phyloP scores from a whole-genome alignment of 2,888 invertebrate species.

The Sinohyriopsis cumingii region DNA sequence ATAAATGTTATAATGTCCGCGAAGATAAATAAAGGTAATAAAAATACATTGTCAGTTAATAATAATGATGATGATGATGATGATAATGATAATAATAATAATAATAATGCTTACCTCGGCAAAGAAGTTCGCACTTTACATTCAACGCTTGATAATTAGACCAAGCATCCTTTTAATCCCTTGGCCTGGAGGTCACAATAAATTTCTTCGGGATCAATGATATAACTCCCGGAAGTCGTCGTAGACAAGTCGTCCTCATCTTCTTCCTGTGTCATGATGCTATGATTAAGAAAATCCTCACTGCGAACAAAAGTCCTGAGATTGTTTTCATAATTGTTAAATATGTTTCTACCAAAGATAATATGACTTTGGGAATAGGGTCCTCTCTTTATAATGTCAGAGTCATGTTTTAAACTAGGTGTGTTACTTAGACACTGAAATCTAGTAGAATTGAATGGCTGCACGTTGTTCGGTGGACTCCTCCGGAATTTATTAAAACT shows the following conservation, averaged over 20 bases:
- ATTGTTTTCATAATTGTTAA: constrained; percentile 19
- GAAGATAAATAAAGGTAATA: too few species aligned
- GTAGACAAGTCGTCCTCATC: constrained; percentile 48
- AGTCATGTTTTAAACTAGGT: constrained; percentile 6
- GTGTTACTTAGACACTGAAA: too few species aligned
- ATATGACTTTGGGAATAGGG: constrained; percentile 24
- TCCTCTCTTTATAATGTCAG: constrained; percentile 12
- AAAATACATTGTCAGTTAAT: too few species aligned
- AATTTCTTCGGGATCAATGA: constrained; percentile 44
- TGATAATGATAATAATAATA: too few species aligned
- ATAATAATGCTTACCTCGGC: too few species aligned
- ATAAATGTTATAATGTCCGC: too few species aligned
- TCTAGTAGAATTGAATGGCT: too few species aligned
- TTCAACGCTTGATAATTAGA: constrained; percentile 4
- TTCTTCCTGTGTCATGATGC: constrained; percentile 39
- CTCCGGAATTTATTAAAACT: too few species aligned
- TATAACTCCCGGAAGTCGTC: constrained; percentile 51
- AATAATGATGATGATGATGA: too few species aligned
- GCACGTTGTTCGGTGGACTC: too few species aligned
- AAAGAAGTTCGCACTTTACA: too few species aligned
- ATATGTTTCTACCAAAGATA: constrained; percentile 17
- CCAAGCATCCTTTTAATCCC: constrained; percentile 30
- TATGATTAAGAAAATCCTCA: constrained; percentile 21
- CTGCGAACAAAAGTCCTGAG: constrained; percentile 27
- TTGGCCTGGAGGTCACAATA: constrained; percentile 24